phyloP scores from a whole-genome alignment of 1,140 invertebrate species.

The Heterodera schachtii region DNA sequence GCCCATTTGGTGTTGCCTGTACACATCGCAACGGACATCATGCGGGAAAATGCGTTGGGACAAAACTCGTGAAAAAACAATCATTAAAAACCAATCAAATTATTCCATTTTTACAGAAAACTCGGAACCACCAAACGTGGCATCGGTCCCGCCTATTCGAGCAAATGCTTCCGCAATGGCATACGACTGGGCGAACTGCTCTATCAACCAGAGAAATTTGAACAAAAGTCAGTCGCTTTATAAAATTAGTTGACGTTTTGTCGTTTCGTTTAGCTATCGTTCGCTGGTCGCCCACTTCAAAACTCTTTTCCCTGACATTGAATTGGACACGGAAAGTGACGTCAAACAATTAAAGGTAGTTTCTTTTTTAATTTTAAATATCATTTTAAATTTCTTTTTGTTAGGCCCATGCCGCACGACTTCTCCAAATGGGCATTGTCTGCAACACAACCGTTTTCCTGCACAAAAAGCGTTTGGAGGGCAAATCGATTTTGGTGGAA shows the following conservation, averaged over 20 bases:
- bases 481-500: slow-evolving; percentile 80
- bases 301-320: slow-evolving; percentile 82
- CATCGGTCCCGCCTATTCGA: slow-evolving; percentile 75
- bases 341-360: slow-evolving; percentile 76
- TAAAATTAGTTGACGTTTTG: no score
- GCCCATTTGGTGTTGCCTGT: slow-evolving; percentile 78
- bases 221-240: no score
- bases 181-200: slow-evolving; percentile 89
- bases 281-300: slow-evolving; percentile 80
- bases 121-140: slow-evolving; percentile 98
- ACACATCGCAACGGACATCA: slow-evolving; percentile 83
- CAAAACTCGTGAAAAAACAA: slow-evolving; percentile 50
- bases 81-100: slow-evolving; percentile 17
- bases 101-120: slow-evolving; percentile 69
- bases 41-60: slow-evolving; percentile 82
- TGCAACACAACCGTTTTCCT: slow-evolving; percentile 86
- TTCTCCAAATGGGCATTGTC: slow-evolving; percentile 78
- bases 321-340: slow-evolving; percentile 83
- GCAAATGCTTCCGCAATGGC: slow-evolving; percentile 87
- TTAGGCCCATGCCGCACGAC: slow-evolving; percentile 76
- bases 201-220: slow-evolving; percentile 80
- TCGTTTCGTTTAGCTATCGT: slow-evolving; percentile 82
- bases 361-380: slow-evolving; percentile 30
- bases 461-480: slow-evolving; percentile 75
- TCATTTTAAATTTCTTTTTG: slow-evolving; percentile 29